Base-by-base conservation (phyloP, 2,113 vertebrate genomes). In the Marmota flaviventris region DNA sequence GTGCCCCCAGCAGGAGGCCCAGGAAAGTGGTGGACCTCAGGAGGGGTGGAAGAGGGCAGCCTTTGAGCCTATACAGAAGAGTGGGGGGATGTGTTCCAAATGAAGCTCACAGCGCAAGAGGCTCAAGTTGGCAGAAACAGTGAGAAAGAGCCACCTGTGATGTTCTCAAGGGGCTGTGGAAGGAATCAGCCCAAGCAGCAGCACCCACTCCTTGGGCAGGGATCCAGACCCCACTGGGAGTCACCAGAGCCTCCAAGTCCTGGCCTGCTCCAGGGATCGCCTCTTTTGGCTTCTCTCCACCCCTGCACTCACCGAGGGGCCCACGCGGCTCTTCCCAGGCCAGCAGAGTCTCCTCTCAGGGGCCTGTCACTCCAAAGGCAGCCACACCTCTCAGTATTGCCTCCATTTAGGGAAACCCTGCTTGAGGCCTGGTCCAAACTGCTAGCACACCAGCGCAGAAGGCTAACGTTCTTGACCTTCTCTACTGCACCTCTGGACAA, bases 261-360 rank as follows among this genome's bases (percentile, higher is more conserved):
- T 4, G 5, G 61, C 61, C 3, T 0, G 7, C 48, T 34, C 4
- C 12, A 0, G 18, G 20, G 20, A 12, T 18, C 0, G 11, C 20
- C 75, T 92, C 2, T 32, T 11, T 20, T 39, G 34, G 67, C 5
- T 29, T 56, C 9, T 0, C 1, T 65, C 86, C n/a, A 14, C 56
- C 39, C 0, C 37, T 39, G 70, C 4, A 25, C 32, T 18, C 81
- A 22, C 0, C 2, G 69, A 34, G 9, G 37, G 11, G 12, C 20
- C 37, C 37, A 18, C 2, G 1, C 39, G 32, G 12, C 6, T 75
- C 32, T 85, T 81, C 85, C 9, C 32, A 53, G 63, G 37, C 24
- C 25, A 42, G 34, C 22, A 45, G 29, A 24, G 39, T 45, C 29
- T 48, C 79, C 51, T 42, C 10, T 24, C 18, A 61, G n/a, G 42